These are phyloP conservation scores for Aleiodes testaceus DNA, from an alignment of 2,888 invertebrate species.

Conservation along the genomic window DNA sequence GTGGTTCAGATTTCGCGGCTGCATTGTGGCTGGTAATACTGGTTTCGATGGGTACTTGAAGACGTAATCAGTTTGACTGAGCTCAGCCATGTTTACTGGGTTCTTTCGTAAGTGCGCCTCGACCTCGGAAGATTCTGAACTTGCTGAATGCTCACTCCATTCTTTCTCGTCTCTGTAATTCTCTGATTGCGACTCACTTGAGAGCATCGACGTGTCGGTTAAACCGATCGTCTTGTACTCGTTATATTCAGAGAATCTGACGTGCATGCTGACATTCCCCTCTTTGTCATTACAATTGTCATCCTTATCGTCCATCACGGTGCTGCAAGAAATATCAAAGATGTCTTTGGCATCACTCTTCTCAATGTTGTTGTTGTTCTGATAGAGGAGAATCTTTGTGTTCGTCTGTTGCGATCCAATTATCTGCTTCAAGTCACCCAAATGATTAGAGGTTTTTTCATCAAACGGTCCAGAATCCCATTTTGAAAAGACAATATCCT, in stretches of 20 bases:
- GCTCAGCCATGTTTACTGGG: not conserved
- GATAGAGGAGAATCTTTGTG: slow-evolving; percentile 45
- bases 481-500: slow-evolving; percentile 45
- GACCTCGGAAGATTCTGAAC: slow-evolving; percentile 61
- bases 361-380: slow-evolving; percentile 43
- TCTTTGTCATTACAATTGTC: slow-evolving; percentile 44
- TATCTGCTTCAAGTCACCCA: not conserved
- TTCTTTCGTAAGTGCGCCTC: slow-evolving; percentile 49
- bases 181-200: slow-evolving; percentile 57
- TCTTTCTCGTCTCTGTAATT: slow-evolving; percentile 57
- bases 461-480: slow-evolving; percentile 45
- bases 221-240: slow-evolving; percentile 67
- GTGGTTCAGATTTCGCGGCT: not conserved
- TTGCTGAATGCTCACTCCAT: slow-evolving; percentile 64
- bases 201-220: slow-evolving; percentile 64
- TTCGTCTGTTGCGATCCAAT: slow-evolving; percentile 39
- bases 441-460: slow-evolving; percentile 36
- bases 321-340: slow-evolving; percentile 35
- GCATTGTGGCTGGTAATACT: not conserved
- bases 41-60: not conserved
- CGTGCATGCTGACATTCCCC: slow-evolving; percentile 62
- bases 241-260: slow-evolving; percentile 69
- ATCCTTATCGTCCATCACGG: slow-evolving; percentile 35
- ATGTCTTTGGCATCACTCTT: not conserved
- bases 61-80: not conserved